Evolutionary conservation across 2,888 invertebrate genomes (phyloP), one percentile per base, ranked within the genome.

Genomic region (Periphyllus acericola): DNA sequence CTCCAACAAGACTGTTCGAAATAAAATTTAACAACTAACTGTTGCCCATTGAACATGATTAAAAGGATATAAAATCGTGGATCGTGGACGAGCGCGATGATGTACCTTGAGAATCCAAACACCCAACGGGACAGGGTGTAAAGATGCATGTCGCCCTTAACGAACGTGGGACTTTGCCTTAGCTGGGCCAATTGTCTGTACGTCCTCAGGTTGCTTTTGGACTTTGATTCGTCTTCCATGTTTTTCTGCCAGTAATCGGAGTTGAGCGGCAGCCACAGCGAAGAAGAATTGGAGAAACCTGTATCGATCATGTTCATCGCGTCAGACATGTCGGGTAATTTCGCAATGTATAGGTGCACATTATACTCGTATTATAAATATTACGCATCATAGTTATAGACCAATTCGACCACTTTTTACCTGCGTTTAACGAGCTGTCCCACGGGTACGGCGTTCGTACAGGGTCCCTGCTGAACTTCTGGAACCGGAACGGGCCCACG

Each of bases 381-480:
- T n/a, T n/a, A n/a, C n/a, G n/a, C n/a, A n/a, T n/a, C n/a, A n/a
- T n/a, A n/a, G n/a, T n/a, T n/a, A n/a, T 40, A 40, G 9, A 40
- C 9, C 40, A 8, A 1, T 46, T 46, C 46, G 46, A 46, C 14
- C 3, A 1, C n/a, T n/a, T 14, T 2, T 17, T 89, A 91, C 95
- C 95, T 80, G 95, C 94, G 90, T 94, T 94, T 76, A 90, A 91
- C 0, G 92, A 91, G 25, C 92, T 91, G 90, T 93, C 94, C 96
- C 96, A 97, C 90, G 96, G 96, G 92, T 95, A 96, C 0, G 96
- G 96, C 0, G 96, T 96, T 55, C 96, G 93, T 89, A 93, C 94
- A 0, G 95, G 95, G 91, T 96, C 96, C 89, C 96, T 93, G 5
- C 95, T 94, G 5, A 91, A 91, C 32, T 91, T 89, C 90, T 93